These are phyloP conservation scores for Podarcis lilfordi DNA, from an alignment of 2,797 vertebrate species.

Conservation along the genomic window DNA sequence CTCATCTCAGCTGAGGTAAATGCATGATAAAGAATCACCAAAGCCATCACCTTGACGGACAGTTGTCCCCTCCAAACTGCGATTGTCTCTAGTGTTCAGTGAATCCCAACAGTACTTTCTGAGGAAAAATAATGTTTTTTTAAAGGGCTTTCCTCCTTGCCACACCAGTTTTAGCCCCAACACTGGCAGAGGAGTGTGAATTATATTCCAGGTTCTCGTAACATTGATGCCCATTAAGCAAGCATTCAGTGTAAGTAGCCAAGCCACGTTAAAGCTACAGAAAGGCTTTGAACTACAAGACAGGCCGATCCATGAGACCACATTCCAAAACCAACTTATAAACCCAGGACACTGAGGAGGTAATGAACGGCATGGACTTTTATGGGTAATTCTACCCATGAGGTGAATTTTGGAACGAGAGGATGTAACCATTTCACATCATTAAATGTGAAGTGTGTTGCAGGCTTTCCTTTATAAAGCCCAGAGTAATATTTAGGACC, in stretches of 20 bases:
- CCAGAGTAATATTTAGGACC: conserved; percentile 7
- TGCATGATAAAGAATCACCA: background rate
- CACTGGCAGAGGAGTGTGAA: too few relatives aligned
- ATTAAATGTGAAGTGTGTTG: background rate
- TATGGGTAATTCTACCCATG: conserved; percentile 46
- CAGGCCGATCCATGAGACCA: background rate
- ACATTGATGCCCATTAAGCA: background rate
- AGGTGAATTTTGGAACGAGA: conserved; percentile 29
- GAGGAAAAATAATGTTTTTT: background rate
- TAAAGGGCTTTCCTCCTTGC: background rate
- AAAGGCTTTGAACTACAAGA: background rate
- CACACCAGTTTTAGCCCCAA: background rate
- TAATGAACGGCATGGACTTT: background rate
- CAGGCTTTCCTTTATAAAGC: conserved; percentile 28
- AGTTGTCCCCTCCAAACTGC: background rate
- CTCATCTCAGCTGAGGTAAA: background rate
- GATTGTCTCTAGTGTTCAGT: background rate
- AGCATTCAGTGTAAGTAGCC: background rate
- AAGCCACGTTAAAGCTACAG: background rate
- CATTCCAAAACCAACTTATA: background rate
- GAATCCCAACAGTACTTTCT: background rate
- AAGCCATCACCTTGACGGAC: background rate
- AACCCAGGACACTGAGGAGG: background rate
- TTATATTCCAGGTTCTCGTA: background rate
- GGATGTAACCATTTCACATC: conserved; percentile 43